Conservation (phyloP, 2,888 invertebrate species). For the Trichopoda pennipes region DNA sequence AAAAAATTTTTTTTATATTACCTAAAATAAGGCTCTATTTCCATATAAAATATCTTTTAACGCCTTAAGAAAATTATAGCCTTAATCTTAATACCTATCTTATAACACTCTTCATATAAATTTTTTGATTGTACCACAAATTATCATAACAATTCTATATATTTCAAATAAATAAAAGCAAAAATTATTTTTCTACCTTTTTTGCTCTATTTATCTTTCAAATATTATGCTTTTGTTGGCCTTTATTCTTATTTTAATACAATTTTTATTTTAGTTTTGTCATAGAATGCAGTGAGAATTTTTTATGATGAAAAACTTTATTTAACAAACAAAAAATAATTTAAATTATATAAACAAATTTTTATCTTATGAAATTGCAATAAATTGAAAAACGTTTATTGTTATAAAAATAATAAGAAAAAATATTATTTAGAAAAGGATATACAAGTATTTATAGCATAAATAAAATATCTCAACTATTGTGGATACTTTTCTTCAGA, state of each 20-base stretch:
- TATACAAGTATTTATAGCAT: background rate
- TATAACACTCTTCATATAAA: background rate
- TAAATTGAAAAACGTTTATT: slow-evolving; percentile 45
- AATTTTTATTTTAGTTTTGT: background rate
- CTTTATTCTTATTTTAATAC: background rate
- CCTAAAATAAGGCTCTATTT: too few species aligned
- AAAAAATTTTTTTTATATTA: too few species aligned
- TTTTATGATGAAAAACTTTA: slow-evolving; percentile 7
- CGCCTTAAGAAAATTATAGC: slow-evolving; percentile 3
- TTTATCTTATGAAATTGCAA: slow-evolving; percentile 26
- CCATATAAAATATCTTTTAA: slow-evolving; percentile 2
- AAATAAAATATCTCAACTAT: slow-evolving; percentile 22
- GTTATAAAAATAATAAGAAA: background rate
- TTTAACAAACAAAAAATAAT: slow-evolving; percentile 16
- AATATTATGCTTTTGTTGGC: too few species aligned
- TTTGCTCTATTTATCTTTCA: slow-evolving; percentile 13
- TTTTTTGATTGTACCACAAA: slow-evolving; percentile 4
- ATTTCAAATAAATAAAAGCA: slow-evolving; percentile 7
- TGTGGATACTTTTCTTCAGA: slow-evolving; percentile 27
- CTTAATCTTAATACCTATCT: background rate
- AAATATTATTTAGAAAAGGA: background rate
- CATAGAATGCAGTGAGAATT: background rate
- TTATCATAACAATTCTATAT: background rate
- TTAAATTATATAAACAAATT: slow-evolving; percentile 14
- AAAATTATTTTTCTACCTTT: background rate